Evolutionary conservation across 2,888 invertebrate genomes (phyloP).

Genomic region (Drosophila infuscata): DNA sequence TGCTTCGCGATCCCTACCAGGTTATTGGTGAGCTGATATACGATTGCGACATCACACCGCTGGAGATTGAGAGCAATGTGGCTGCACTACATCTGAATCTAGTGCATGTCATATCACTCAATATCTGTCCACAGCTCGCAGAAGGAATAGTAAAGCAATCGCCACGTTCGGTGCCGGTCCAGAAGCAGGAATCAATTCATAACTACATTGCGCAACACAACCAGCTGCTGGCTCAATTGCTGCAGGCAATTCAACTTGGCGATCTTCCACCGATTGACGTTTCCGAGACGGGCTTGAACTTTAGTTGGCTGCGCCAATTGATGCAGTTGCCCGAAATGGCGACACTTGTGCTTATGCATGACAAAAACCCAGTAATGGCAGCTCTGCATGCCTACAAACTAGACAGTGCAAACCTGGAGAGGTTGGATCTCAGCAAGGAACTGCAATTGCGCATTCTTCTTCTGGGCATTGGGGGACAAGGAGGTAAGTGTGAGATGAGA

Average conservation of each 20-base stretch:
- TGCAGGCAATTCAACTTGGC: slow-evolving; percentile 71
- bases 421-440: slow-evolving; percentile 45
- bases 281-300: slow-evolving; percentile 51
- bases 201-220: slow-evolving; percentile 83
- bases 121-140: slow-evolving; percentile 88
- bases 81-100: slow-evolving; percentile 90
- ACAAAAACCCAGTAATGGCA: slow-evolving; percentile 72
- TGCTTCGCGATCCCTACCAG: slow-evolving; percentile 86
- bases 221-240: slow-evolving; percentile 76
- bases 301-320: slow-evolving; percentile 67
- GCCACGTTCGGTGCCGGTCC: slow-evolving; percentile 47
- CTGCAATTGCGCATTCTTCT: slow-evolving; percentile 65
- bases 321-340: slow-evolving; percentile 68
- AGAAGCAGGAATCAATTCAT: slow-evolving; percentile 80
- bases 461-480: slow-evolving; percentile 61
- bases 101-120: slow-evolving; percentile 90
- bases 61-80: slow-evolving; percentile 89
- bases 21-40: slow-evolving; percentile 90
- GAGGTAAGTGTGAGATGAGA: slow-evolving; percentile 48
- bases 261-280: slow-evolving; percentile 23
- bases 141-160: slow-evolving; percentile 25
- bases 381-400: slow-evolving; percentile 76
- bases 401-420: slow-evolving; percentile 58
- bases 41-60: slow-evolving; percentile 88
- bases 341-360: slow-evolving; percentile 64